Base-by-base conservation (phyloP, 2,113 vertebrate species). In the Phaethon lepturus region DNA sequence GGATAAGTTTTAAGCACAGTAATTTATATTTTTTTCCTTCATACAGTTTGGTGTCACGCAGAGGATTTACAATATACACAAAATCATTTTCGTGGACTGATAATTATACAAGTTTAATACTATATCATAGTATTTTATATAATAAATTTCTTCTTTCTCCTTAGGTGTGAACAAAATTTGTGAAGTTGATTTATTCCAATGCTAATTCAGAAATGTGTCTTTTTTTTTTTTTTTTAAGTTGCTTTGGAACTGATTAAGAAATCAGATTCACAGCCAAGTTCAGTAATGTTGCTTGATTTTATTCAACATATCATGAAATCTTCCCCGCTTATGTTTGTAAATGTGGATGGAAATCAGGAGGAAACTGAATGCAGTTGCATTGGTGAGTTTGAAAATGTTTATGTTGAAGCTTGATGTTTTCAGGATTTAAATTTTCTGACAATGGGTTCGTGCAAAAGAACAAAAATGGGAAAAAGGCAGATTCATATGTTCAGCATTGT, bases 261-360 rank as follows among this genome's bases (percentile, higher is more conserved):
- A 97, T 99, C 98, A 60, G 99, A 98, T 86, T 99, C 99, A 22
- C 99, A 99, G 90, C 99, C 99, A 42, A 99, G 99, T 82, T 99
- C 99, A 96, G 99, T 99, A 77, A 99, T 99, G 99, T 97, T 99
- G 85, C 98, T 99, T 94, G 99, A 99, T 96, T 99, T 99, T 93
- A 98, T 99, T 92, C 99, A 99, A 85, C 99, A 99, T 85, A 99
- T 99, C 15, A 99, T 99, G 98, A 99, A 99, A 96, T 99, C 99
- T 50, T 99, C 99, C 10, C 99, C 99, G 1, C 98, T 99, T 90
- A 99, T 99, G 98, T 99, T 99, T 96, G 98, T 99, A 76, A 99
- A 98, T 84, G 97, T 98, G 77, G 98, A 98, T 94, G 99, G 98
- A 90, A 98, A 96, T 58, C 98, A 98, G 20, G 97, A 98, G 31